Evolutionary conservation across 2,888 invertebrate genomes (phyloP), one percentile per base, ranked within the genome.

Genomic region (Dione vanillae): DNA sequence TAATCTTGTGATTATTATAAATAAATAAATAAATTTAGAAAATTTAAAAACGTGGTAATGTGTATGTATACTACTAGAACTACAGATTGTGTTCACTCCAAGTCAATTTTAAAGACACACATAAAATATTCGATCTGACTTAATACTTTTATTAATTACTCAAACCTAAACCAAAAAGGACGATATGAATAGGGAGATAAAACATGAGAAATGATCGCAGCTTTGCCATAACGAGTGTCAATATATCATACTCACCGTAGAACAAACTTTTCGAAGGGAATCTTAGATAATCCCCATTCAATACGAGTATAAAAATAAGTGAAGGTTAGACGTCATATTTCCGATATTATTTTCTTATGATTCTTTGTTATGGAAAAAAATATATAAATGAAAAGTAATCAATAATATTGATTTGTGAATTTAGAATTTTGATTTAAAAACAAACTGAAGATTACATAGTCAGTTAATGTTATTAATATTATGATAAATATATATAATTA

Each of bases 281-380:
- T 72, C 65, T 68, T 65, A 61, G 65, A 65, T 65, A 71, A 71
- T 68, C 68, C 68, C 65, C 52, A 68, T 68, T 71, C 64, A 59
- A 71, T 71, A 67, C 67, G 59, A 51, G 37, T n/a, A 16, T 56
- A 37, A 56, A 56, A 56, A 12, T 56, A 56, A 56, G 16, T 56
- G 56, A 37, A 56, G 37, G 37, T 10, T 35, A 52, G 35, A 37
- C 35, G 52, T 35, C 0, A 27, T n/a, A 16, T 54, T 35, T 52
- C 14, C 12, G 12, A 3, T 8, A n/a, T 54, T 35, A 35, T 10
- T 37, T 54, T n/a, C 12, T 7, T n/a, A 10, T 9, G 10, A 20
- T 20, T 19, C n/a, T 0, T 35, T 54, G 35, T 35, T 9, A 10
- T 35, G 8, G 12, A 14, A 20, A 27, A 52, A 52, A 14, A 0